phyloP scores from a whole-genome alignment of 2,113 vertebrate species.

The Phoenicopterus ruber region DNA sequence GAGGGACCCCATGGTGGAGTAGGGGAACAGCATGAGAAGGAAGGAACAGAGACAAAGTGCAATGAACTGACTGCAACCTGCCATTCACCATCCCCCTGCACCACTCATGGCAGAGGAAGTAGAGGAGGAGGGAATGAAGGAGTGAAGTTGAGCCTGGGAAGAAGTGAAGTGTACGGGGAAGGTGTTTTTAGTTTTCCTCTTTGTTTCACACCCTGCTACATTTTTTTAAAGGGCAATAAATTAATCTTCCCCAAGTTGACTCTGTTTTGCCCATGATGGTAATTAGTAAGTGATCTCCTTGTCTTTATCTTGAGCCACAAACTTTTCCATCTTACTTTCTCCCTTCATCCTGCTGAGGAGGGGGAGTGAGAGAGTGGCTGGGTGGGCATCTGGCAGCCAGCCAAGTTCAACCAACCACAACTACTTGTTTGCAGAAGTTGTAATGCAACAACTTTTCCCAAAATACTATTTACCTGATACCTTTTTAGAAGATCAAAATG shows the following conservation, averaged over 20 bases:
- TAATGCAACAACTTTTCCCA: neutral
- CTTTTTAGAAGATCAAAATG: neutral
- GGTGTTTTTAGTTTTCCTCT: neutral
- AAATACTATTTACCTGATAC: neutral
- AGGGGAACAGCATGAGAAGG: rapidly evolving
- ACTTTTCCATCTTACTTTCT: neutral
- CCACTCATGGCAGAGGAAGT: neutral
- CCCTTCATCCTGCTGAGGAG: neutral
- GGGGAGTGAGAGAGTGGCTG: rapidly evolving
- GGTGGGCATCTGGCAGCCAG: neutral
- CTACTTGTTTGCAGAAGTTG: neutral
- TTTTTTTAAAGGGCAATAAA: neutral
- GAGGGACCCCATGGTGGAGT: neutral
- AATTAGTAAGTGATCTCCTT: neutral
- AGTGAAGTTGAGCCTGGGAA: neutral
- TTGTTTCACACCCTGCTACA: neutral
- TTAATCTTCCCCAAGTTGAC: neutral
- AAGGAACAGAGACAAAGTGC: neutral
- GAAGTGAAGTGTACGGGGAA: neutral
- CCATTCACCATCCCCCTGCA: neutral
- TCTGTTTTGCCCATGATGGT: neutral
- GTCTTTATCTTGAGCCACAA: neutral
- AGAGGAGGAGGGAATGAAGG: neutral
- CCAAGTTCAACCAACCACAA: neutral
- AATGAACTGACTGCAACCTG: neutral